A percentile compares a stretch with the other conserved stretches of the same genome.
Evolutionary conservation across 2,888 invertebrate genomes (phyloP).

Genomic region (Apodemia mormo): DNA sequence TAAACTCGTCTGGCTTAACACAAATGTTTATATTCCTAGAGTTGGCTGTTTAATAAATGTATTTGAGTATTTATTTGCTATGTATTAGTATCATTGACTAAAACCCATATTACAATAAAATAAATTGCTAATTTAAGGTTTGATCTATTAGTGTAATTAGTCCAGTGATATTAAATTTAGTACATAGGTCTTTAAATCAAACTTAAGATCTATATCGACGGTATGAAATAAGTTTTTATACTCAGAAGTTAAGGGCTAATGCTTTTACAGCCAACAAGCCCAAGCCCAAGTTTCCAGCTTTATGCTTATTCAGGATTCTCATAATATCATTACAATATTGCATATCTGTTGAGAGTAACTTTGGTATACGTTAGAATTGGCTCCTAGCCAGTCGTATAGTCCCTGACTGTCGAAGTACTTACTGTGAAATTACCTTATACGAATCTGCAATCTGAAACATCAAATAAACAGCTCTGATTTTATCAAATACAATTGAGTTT

Average conservation of each 20-base stretch:
- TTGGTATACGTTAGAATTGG: background rate
- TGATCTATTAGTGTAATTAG: too few species aligned
- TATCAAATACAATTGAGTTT: background rate
- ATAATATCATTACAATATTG: slow-evolving; percentile 7
- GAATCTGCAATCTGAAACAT: slow-evolving; percentile 1
- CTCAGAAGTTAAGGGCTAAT: background rate
- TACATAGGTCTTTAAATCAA: too few species aligned
- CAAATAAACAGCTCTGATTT: background rate
- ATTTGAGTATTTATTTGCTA: too few species aligned
- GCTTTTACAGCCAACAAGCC: background rate
- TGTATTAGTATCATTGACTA: too few species aligned
- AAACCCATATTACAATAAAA: too few species aligned
- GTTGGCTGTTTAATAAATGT: too few species aligned
- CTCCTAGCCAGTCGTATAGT: background rate
- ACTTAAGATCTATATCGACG: too few species aligned
- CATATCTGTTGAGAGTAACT: background rate
- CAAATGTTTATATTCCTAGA: too few species aligned
- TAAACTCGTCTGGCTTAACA: too few species aligned
- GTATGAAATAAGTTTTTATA: background rate
- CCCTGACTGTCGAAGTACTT: background rate
- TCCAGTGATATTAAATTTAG: too few species aligned
- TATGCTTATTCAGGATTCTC: background rate
- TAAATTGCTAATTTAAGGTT: too few species aligned
- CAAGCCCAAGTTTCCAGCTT: background rate
- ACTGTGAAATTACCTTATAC: background rate